Conservation (phyloP, 2,888 invertebrate species). For the Caenorhabditis panamensis region DNA sequence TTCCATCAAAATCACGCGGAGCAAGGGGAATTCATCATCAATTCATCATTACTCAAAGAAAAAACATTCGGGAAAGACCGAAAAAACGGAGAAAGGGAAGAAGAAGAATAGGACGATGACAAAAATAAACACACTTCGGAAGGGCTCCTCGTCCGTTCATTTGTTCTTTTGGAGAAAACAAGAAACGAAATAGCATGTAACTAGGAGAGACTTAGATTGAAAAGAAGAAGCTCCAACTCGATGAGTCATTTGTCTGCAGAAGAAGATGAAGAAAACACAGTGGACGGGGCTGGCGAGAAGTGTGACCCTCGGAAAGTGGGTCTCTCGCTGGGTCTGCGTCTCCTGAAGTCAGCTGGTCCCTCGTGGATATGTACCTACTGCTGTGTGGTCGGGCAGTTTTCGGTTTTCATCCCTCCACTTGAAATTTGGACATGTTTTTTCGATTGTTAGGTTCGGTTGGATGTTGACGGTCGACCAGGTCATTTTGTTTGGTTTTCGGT, state of each 20-base stretch:
- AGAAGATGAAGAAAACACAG: not conserved
- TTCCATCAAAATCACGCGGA: slow-evolving; percentile 4
- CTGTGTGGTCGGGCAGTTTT: not conserved
- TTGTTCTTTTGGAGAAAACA: not conserved
- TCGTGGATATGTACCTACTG: not conserved
- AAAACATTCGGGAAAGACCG: not conserved
- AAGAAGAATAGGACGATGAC: slow-evolving; percentile 1
- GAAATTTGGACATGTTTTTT: slow-evolving; percentile 2
- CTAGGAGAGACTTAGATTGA: not conserved
- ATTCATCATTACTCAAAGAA: slow-evolving; percentile 10
- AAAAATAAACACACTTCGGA: slow-evolving; percentile 19
- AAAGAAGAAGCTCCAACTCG: not conserved
- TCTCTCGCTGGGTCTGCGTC: slow-evolving; percentile 2
- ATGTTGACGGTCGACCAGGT: not conserved
- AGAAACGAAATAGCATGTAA: not conserved
- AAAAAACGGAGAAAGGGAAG: not conserved
- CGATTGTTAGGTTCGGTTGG: too few relatives aligned
- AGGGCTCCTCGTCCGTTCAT: not conserved
- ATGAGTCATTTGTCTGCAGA: slow-evolving; percentile 16
- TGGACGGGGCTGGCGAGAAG: not conserved
- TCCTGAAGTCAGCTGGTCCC: not conserved
- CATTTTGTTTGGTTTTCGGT: slow-evolving; percentile 1
- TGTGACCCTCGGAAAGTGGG: slow-evolving; percentile 5
- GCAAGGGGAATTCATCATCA: not conserved
- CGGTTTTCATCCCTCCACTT: not conserved